Conservation (phyloP, 2,888 invertebrate species). For the Operophtera brumata region DNA sequence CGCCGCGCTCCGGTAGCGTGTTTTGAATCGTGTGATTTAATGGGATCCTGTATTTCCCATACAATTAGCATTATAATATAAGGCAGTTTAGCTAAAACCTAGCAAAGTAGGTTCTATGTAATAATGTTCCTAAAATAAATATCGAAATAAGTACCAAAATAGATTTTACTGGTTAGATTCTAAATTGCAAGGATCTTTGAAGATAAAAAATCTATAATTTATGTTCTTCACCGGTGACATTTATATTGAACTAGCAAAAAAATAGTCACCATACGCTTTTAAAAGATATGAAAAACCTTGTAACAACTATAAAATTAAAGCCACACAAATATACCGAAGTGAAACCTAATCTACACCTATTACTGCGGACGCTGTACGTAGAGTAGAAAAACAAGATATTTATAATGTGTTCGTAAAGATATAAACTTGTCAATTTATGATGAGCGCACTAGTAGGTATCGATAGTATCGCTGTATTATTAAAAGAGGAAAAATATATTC, state of each 20-base stretch:
- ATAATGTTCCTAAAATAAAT: neutral
- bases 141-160: neutral
- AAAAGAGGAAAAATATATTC: constrained; percentile 29
- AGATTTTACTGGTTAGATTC: neutral
- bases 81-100: neutral
- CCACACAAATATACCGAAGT: constrained; percentile 32
- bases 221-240: constrained; percentile 8
- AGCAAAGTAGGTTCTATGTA: neutral
- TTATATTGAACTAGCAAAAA: constrained; percentile 17
- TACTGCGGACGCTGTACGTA: constrained; percentile 23
- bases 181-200: neutral
- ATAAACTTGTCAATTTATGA: constrained; percentile 41
- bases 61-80: constrained; percentile 53
- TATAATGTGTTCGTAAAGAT: constrained; percentile 34
- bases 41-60: constrained; percentile 60
- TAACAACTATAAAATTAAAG: constrained; percentile 28
- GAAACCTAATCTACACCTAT: constrained; percentile 35
- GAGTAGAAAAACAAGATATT: constrained; percentile 33
- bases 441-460: constrained; percentile 28
- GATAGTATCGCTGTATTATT: constrained; percentile 15
- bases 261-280: constrained; percentile 11
- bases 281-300: constrained; percentile 24
- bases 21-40: constrained; percentile 71
- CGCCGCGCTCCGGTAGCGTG: constrained; percentile 71
- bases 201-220: neutral